phyloP scores from a whole-genome alignment of 2,888 invertebrate genomes.

The Phorcus lineatus region DNA sequence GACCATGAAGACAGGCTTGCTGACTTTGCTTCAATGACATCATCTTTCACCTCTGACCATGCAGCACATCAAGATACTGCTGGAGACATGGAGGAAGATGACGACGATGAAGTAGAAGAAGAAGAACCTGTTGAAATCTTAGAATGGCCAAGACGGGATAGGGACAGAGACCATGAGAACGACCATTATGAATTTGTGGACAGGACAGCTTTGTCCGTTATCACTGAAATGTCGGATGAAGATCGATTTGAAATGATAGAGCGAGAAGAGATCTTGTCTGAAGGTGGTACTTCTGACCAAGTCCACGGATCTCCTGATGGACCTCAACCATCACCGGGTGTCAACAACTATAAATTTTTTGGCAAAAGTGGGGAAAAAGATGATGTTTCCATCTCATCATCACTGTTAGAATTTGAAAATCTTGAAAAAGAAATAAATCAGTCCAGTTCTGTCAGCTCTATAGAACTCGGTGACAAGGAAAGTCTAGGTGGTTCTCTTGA shows the following conservation, averaged over 20 bases:
- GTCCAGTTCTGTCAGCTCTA: constrained; percentile 58
- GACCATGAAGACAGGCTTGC: constrained; percentile 81
- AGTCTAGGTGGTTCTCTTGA: constrained; percentile 66
- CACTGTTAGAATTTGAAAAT: constrained; percentile 92
- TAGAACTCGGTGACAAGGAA: constrained; percentile 57
- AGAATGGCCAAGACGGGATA: constrained; percentile 21
- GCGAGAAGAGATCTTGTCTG: constrained; percentile 82
- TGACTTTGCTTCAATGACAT: constrained; percentile 77
- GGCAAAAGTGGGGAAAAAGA: constrained; percentile 90
- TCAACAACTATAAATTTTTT: constrained; percentile 84
- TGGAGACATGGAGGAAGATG: constrained; percentile 30
- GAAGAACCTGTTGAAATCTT: constrained; percentile 31
- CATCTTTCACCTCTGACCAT: constrained; percentile 77
- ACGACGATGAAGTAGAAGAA: constrained; percentile 36
- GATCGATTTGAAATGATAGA: constrained; percentile 78
- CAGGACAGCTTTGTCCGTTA: constrained; percentile 67
- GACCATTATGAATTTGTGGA: constrained; percentile 71
- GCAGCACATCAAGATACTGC: constrained; percentile 34
- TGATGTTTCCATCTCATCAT: constrained; percentile 91
- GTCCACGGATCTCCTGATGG: constrained; percentile 86
- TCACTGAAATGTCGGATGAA: constrained; percentile 70
- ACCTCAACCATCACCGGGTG: constrained; percentile 78
- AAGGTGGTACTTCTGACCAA: constrained; percentile 63
- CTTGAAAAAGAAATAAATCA: constrained; percentile 85
- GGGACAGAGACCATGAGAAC: constrained; percentile 54